Conservation (phyloP, 2,797 vertebrate genomes). For the Tragelaphus eurycerus region DNA sequence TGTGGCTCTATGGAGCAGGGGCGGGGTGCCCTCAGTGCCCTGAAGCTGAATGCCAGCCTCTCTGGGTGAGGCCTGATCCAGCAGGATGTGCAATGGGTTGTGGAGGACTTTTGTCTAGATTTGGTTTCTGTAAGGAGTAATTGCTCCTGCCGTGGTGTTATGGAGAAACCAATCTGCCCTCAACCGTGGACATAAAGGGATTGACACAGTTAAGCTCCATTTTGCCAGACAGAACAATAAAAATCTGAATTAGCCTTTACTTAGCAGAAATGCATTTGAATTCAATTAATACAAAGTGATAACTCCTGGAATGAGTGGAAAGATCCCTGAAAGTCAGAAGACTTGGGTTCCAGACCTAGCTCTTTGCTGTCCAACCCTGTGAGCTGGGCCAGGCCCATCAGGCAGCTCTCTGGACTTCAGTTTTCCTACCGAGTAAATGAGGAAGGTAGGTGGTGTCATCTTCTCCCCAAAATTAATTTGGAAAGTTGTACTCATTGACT, state of each 20-base stretch:
- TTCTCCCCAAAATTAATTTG: not conserved
- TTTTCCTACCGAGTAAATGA: not conserved
- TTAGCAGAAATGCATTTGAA: not conserved
- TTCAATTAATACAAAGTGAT: not conserved
- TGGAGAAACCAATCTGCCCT: not conserved
- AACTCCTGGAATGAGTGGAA: not conserved
- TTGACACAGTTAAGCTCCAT: not conserved
- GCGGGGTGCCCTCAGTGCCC: not conserved
- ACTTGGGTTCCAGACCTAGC: not conserved
- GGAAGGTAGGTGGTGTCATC: not conserved
- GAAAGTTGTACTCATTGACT: not conserved
- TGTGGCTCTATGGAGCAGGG: not conserved
- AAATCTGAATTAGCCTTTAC: not conserved
- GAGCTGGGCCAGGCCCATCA: not conserved
- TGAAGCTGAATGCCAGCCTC: not conserved
- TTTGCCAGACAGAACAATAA: not conserved
- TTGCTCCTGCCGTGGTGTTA: not conserved
- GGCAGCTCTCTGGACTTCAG: not conserved
- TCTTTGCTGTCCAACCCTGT: not conserved
- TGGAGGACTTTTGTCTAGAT: not conserved
- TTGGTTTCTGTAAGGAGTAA: constrained; percentile 48
- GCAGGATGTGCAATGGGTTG: not conserved
- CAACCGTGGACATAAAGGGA: not conserved
- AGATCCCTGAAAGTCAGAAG: not conserved
- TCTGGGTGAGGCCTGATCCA: not conserved